phyloP scores from a whole-genome alignment of 2,797 vertebrate species.

The Pelobates cultripes region DNA sequence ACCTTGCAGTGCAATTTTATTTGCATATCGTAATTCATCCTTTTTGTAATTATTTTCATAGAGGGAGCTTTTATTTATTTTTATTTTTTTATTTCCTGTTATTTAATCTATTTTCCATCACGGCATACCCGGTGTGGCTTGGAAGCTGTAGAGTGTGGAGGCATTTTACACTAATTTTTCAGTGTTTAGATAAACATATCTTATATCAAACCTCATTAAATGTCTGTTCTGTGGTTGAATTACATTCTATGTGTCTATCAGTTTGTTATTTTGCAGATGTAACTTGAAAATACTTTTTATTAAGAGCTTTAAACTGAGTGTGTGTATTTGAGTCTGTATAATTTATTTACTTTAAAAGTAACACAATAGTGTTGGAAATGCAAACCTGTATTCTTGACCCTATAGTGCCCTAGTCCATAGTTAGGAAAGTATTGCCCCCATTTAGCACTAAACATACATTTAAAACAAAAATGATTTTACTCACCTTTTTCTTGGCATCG shows the following conservation, averaged over 20 bases:
- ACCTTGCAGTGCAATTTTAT: not conserved
- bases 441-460: too few species aligned
- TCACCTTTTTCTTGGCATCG: too few species aligned
- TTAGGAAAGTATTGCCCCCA: too few species aligned
- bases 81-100: not conserved
- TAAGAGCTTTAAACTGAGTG: too few species aligned
- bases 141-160: not conserved
- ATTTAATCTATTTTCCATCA: conserved; percentile 7
- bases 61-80: not conserved
- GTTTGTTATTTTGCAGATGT: not conserved
- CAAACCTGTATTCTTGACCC: too few species aligned
- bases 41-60: not conserved
- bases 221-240: not conserved
- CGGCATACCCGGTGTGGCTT: not conserved
- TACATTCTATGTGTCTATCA: not conserved
- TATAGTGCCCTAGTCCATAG: too few species aligned
- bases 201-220: not conserved
- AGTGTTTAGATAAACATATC: conserved; percentile 1
- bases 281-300: too few species aligned
- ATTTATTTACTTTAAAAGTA: too few species aligned
- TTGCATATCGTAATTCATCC: not conserved
- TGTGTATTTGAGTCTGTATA: too few species aligned
- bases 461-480: too few species aligned
- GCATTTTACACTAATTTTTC: not conserved
- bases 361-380: too few species aligned